Conservation (phyloP, 2,113 vertebrate genomes). For the Peucedramus taeniatus region DNA sequence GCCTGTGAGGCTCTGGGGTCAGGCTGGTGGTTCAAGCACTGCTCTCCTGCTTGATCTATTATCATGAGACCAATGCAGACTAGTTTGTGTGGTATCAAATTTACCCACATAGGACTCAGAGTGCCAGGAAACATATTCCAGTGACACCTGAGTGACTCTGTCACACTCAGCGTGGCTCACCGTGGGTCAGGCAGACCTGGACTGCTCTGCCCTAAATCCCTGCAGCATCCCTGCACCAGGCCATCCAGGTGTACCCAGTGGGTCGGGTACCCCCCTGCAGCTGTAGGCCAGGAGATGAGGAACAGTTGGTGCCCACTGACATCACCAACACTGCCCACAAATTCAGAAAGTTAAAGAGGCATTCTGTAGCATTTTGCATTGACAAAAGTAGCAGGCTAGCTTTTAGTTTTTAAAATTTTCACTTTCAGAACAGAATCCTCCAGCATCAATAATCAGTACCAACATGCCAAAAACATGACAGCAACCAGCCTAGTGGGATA, state of each 20-base stretch:
- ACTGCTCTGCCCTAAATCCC: not conserved
- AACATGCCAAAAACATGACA: not conserved
- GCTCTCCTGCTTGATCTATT: not conserved
- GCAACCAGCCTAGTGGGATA: not conserved
- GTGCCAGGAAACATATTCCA: not conserved
- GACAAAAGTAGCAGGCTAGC: not conserved
- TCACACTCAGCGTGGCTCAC: not conserved
- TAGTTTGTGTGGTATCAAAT: not conserved
- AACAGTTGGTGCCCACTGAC: not conserved
- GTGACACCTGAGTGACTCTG: not conserved
- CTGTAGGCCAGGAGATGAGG: not conserved
- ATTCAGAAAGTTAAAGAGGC: not conserved
- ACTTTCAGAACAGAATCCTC: not conserved
- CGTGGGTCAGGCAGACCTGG: not conserved
- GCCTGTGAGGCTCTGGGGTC: not conserved
- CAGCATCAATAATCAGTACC: not conserved
- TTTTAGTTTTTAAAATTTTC: not conserved
- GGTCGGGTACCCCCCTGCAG: accelerated
- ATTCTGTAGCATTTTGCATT: not conserved
- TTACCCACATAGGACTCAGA: not conserved
- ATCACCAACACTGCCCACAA: not conserved
- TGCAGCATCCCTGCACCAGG: not conserved
- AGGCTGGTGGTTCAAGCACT: not conserved
- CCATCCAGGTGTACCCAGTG: not conserved
- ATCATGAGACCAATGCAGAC: not conserved